These are phyloP conservation scores for Nebria brevicollis DNA, from an alignment of 2,888 invertebrate species.

Conservation along the genomic window DNA sequence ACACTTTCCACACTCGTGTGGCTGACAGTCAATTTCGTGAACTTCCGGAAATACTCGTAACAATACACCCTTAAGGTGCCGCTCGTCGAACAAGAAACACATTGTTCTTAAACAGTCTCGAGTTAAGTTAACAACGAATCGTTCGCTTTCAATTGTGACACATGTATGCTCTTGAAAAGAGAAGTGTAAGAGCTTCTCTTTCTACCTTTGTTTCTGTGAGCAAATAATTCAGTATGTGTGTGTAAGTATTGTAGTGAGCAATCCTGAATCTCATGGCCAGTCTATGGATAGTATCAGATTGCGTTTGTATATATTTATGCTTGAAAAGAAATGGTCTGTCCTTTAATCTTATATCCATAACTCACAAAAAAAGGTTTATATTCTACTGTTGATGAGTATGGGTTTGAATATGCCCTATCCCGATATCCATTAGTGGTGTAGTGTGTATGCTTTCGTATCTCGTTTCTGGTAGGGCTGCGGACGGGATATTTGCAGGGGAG, in stretches of 20 bases:
- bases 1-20: background rate
- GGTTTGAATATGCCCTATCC: background rate
- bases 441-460: background rate
- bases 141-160: constrained; percentile 11
- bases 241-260: too few species aligned
- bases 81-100: constrained; percentile 38
- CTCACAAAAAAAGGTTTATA: too few species aligned
- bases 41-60: constrained; percentile 26
- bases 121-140: constrained; percentile 30
- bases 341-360: too few species aligned
- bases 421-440: background rate
- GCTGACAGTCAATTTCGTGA: background rate
- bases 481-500: background rate
- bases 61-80: constrained; percentile 27
- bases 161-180: constrained; percentile 8
- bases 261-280: background rate
- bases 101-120: constrained; percentile 39
- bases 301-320: too few species aligned
- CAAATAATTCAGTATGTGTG: too few species aligned
- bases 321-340: too few species aligned
- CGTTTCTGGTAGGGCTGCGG: background rate
- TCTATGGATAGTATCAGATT: too few species aligned
- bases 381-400: background rate
- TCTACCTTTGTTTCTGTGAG: background rate
- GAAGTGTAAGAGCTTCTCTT: background rate